Evolutionary conservation across 2,113 vertebrate species (phyloP).

Genomic region (Corythoichthys intestinalis): DNA sequence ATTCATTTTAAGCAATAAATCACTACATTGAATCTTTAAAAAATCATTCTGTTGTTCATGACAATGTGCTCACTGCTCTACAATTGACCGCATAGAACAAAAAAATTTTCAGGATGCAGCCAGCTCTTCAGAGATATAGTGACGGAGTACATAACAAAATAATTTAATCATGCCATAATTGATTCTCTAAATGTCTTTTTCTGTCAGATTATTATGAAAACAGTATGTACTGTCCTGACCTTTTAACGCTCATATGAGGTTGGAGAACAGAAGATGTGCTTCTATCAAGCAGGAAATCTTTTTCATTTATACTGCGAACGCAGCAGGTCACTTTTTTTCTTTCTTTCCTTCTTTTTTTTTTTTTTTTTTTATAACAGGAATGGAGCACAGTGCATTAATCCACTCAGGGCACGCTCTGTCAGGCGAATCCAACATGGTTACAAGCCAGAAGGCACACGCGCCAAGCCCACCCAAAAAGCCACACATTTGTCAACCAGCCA

Average conservation of each 20-base stretch:
- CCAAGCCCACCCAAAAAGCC: background rate
- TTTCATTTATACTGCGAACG: background rate
- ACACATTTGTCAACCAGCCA: background rate
- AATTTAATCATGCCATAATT: slow-evolving; percentile 17
- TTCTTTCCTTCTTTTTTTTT: background rate
- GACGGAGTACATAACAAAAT: background rate
- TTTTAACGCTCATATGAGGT: slow-evolving; percentile 11
- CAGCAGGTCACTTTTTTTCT: background rate
- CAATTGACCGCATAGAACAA: no score
- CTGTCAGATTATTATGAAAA: slow-evolving; percentile 20
- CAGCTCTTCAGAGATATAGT: background rate
- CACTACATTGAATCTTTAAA: no score
- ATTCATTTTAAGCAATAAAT: no score
- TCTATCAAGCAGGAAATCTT: slow-evolving; percentile 21
- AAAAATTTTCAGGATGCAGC: background rate
- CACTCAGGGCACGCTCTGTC: background rate
- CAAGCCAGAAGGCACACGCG: background rate
- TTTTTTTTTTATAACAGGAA: background rate
- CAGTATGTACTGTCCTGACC: slow-evolving; percentile 1
- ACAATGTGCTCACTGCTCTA: no score
- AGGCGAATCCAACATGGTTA: background rate
- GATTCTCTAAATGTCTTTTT: slow-evolving; percentile 6
- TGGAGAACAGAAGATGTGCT: slow-evolving; percentile 7
- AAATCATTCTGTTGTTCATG: no score
- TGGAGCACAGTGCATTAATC: background rate